These are phyloP conservation scores for Syritta pipiens DNA, from an alignment of 2,888 invertebrate species.

Conservation along the genomic window DNA sequence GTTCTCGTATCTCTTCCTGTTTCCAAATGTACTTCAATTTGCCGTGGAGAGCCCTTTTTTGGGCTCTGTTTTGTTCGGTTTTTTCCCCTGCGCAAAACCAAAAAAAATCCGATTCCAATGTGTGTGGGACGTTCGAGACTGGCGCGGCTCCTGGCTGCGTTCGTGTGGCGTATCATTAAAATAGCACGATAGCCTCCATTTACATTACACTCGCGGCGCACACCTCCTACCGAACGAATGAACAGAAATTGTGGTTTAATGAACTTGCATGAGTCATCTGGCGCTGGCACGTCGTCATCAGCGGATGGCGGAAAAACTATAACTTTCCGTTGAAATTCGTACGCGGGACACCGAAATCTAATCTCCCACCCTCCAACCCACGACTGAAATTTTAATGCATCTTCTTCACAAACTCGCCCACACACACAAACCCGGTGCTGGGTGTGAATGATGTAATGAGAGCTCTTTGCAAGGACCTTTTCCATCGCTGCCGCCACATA, in stretches of 20 bases:
- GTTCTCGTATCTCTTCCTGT: constrained; percentile 10
- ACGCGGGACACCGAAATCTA: too few species aligned
- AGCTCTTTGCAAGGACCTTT: too few species aligned
- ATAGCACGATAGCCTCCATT: constrained; percentile 51
- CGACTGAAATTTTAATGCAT: background rate
- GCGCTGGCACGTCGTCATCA: too few species aligned
- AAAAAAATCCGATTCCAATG: background rate
- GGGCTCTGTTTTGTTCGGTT: too few species aligned
- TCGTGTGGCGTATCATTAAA: constrained; percentile 35
- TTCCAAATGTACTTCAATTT: background rate
- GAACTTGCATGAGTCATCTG: constrained; percentile 62
- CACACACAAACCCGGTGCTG: too few species aligned
- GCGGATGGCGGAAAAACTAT: too few species aligned
- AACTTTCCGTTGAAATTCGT: background rate
- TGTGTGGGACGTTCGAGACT: background rate
- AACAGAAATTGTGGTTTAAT: constrained; percentile 46
- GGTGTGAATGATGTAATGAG: too few species aligned
- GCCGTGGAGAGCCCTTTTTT: background rate
- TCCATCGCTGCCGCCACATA: too few species aligned
- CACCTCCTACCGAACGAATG: background rate
- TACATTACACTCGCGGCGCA: constrained; percentile 3
- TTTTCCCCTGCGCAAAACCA: background rate
- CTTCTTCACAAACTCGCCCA: too few species aligned
- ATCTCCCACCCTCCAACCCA: too few species aligned
- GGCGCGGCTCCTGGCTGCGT: too few species aligned